Evolutionary conservation across 1,140 invertebrate species (phyloP), one percentile per base, ranked within the genome.

Genomic region (Zaprionus ornatus): DNA sequence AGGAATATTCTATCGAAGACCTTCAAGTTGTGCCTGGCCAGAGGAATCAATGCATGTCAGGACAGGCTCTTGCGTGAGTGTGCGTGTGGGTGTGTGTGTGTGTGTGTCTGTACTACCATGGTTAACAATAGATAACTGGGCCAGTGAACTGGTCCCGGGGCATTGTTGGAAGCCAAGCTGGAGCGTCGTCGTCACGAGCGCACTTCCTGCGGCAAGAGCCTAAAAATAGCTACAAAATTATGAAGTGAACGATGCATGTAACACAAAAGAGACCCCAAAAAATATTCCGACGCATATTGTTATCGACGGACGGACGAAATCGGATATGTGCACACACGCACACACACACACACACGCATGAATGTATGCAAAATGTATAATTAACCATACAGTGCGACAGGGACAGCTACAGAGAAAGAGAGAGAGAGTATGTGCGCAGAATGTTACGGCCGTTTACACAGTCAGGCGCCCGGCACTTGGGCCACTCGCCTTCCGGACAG

Each of bases 381-480:
- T 85, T 85, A 85, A 81, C 82, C 82, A 82, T 69, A 85, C 79
- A 86, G 68, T 67, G 68, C 82, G 61, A 63, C 71, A 50, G 27
- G 50, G n/a, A 25, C 4, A 52, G 19, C 29, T 29, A 27, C 55
- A 21, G 61, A 23, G 15, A n/a, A 60, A 13, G 42, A 17, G 50
- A 15, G 25, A 25, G 21, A 37, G 27, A 65, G 65, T 48, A 73
- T 73, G 64, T 81, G 79, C 77, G 72, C 65, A 86, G 78, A 87
- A 82, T 86, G 82, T 80, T 77, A 87, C 80, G 83, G 77, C 68
- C 82, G 77, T 80, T 86, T 86, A 86, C 83, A 86, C 83, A 87
- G 79, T 10, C 79, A 87, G 79, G 56, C 68, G 74, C 27, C 25
- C 32, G 81, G 74, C 82, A 85, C 79, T 85, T 72, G 42, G 66